Base-by-base conservation (phyloP, 2,797 vertebrate species). In the Lepilemur septentrionalis region DNA sequence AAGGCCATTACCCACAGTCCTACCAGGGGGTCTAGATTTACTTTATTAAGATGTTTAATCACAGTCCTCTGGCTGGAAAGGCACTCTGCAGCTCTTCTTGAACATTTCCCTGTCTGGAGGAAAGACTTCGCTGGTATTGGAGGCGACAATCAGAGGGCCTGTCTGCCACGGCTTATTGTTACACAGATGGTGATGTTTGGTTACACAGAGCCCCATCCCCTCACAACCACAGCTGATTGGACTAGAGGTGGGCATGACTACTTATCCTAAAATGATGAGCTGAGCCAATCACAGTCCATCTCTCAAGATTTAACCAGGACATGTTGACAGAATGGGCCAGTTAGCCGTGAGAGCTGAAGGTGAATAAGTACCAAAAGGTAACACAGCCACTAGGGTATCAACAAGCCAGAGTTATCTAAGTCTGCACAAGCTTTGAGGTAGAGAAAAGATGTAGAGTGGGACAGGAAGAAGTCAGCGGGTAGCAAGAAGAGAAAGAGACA, bases 11-110 rank as follows among this genome's bases (percentile, higher is more conserved):
- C 43, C 46, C 73, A 35, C 32, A 78, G 59, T 48, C 63, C 50
- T 86, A 89, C 52, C 65, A 65, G 55, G 20, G 41, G 41, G 72
- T 79, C 76, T 92, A 13, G 25, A 92, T 65, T 97, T 86, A 63
- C 80, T 61, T 91, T 91, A 63, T 89, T 79, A 84, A 93, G 63
- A 86, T 85, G n/a, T 59, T 92, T 96, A 90, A 90, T 90, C 82
- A 79, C 25, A 94, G 48, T 57, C n/a, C 25, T 87, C 63, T 50
- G 41, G n/a, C 69, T 81, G 15, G 59, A 93, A 79, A 38, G 43
- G 23, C 38, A 23, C 38, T 69, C 35, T 85, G 73, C 9, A 48
- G 22, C 86, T 92, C 65, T 82, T 79, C 65, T 91, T 55, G 7
- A n/a, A 14, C 7, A 28, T 79, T 79, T 18, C 17, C 61, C 80